Percentiles rank a stretch among this genome's conserved stretches.
phyloP scores from a whole-genome alignment of 2,797 vertebrate genomes.

The Malurus leucopterus region DNA sequence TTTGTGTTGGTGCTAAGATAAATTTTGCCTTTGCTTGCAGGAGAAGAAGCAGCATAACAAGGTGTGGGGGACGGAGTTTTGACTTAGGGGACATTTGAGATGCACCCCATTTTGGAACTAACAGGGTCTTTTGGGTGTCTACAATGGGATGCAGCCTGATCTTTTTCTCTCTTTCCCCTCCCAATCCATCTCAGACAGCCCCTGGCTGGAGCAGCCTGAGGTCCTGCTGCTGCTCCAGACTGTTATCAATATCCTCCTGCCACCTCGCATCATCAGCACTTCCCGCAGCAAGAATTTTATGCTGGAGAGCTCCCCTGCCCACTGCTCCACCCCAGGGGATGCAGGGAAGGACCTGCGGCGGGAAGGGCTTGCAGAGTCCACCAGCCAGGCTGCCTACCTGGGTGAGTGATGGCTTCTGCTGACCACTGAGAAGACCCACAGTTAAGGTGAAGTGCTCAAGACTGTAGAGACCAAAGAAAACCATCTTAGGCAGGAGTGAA shows the following conservation, averaged over 20 bases:
- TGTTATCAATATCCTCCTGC: conserved; percentile 94
- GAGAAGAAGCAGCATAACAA: conserved; percentile 41
- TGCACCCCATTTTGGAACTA: conserved; percentile 30
- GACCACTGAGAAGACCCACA: neutral
- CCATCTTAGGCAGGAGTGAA: neutral
- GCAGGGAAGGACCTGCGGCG: conserved; percentile 89
- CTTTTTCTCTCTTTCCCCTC: conserved; percentile 24
- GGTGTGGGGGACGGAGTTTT: conserved; percentile 24
- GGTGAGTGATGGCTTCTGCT: conserved; percentile 73
- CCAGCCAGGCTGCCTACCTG: conserved; percentile 95
- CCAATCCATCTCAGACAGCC: conserved; percentile 81
- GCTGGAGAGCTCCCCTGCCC: conserved; percentile 95
- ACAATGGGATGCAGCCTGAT: neutral
- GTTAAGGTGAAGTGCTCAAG: neutral
- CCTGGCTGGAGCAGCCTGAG: conserved; percentile 93
- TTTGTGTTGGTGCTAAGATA: neutral
- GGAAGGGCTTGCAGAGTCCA: conserved; percentile 94
- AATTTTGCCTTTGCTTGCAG: conserved; percentile 45
- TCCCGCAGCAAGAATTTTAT: conserved; percentile 98
- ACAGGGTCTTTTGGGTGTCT: conserved; percentile 31
- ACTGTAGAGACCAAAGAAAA: neutral
- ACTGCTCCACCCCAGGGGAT: conserved; percentile 95
- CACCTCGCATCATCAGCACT: conserved; percentile 95
- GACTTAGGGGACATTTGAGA: conserved; percentile 13
- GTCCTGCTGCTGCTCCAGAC: conserved; percentile 96